These are phyloP conservation scores for Neodiprion virginianus DNA, from an alignment of 1,140 invertebrate genomes.

Conservation along the genomic window DNA sequence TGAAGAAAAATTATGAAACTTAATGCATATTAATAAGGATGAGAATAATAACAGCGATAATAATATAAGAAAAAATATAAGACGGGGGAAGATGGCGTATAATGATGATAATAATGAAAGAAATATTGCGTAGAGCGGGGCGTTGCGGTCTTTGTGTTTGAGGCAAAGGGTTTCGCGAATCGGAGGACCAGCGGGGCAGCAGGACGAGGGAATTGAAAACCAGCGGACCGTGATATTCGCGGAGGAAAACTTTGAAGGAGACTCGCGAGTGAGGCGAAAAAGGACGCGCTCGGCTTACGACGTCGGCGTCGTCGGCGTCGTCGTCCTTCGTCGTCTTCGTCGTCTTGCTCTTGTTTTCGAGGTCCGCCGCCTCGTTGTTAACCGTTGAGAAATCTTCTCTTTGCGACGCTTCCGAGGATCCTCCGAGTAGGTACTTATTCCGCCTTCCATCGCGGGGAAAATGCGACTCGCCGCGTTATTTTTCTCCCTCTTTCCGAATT, in stretches of 20 bases:
- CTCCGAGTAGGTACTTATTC: background rate
- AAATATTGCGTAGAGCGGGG: background rate
- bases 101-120: background rate
- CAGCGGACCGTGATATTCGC: conserved; percentile 11
- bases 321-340: background rate
- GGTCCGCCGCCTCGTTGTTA: background rate
- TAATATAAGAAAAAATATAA: background rate
- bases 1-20: too few species aligned
- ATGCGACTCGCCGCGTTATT: background rate
- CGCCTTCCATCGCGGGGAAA: background rate
- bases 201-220: conserved; percentile 17
- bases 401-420: background rate
- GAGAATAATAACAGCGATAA: too few species aligned
- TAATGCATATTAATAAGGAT: too few species aligned
- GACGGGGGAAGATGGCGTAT: background rate
- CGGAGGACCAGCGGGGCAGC: conserved; percentile 22
- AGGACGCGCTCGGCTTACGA: background rate
- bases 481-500: too few species aligned
- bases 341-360: conserved; percentile 3
- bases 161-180: background rate
- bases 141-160: background rate
- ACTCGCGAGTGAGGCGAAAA: conserved; percentile 10
- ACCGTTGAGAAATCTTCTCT: conserved; percentile 5
- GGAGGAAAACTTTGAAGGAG: conserved; percentile 7
- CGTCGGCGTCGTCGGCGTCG: background rate